Evolutionary conservation across 2,113 vertebrate genomes (phyloP).

Genomic region (Prietella phreatophila): DNA sequence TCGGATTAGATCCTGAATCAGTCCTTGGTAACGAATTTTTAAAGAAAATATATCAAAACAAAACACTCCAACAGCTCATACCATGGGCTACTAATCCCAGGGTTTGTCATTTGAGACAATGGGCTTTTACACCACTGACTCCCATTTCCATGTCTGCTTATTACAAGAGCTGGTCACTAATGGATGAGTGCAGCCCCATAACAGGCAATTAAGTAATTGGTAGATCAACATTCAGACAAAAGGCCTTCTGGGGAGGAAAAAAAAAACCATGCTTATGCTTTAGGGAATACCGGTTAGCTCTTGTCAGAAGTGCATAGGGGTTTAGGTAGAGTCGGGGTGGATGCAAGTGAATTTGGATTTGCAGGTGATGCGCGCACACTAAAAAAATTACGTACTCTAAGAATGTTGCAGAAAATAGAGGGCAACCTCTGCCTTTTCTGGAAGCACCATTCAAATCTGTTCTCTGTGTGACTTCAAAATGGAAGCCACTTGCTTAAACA

Average conservation of each 20-base stretch:
- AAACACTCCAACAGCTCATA: conserved; percentile 57
- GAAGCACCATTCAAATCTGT: conserved; percentile 57
- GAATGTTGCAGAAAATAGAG: conserved; percentile 57
- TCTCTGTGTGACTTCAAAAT: conserved; percentile 47
- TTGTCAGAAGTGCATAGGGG: not conserved
- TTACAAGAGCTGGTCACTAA: conserved; percentile 66
- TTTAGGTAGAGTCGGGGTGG: not conserved
- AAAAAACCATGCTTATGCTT: conserved; percentile 11
- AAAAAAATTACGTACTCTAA: not conserved
- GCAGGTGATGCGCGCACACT: not conserved
- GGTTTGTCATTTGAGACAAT: conserved; percentile 72
- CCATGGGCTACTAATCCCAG: conserved; percentile 57
- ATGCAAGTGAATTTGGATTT: not conserved
- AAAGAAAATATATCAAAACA: conserved; percentile 43
- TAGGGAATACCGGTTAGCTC: conserved; percentile 1
- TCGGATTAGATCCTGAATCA: conserved; percentile 68
- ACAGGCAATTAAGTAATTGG: conserved; percentile 71
- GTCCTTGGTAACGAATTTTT: conserved; percentile 56
- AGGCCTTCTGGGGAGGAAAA: conserved; percentile 10
- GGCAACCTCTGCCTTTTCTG: conserved; percentile 56
- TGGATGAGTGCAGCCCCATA: conserved; percentile 58
- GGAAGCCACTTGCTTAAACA: conserved; percentile 57
- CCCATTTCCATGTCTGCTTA: conserved; percentile 57
- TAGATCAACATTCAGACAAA: conserved; percentile 56
- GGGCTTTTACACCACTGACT: conserved; percentile 62